These are phyloP conservation scores for Arctocebus calabarensis DNA, from an alignment of 2,797 vertebrate species.

Conservation along the genomic window DNA sequence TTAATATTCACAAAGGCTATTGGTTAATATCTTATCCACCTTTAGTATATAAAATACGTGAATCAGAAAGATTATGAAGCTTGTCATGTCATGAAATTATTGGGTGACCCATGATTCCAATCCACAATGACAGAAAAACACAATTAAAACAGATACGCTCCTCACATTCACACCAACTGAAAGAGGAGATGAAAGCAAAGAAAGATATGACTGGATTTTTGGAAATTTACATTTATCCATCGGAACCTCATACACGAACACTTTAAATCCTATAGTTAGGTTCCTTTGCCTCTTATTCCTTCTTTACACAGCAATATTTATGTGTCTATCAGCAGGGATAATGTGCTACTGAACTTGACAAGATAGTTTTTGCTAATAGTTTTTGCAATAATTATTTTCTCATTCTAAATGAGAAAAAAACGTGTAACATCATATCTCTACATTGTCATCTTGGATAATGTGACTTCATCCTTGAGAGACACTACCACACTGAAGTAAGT, in stretches of 20 bases:
- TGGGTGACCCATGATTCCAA: background rate
- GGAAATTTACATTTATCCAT: background rate
- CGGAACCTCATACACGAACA: background rate
- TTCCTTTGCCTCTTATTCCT: background rate
- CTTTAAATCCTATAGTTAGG: background rate
- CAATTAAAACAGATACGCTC: background rate
- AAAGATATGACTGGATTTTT: background rate
- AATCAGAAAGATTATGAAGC: background rate
- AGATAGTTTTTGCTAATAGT: background rate
- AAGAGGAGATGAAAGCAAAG: background rate
- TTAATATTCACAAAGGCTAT: background rate
- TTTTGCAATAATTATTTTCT: background rate
- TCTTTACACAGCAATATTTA: background rate
- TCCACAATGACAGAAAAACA: background rate
- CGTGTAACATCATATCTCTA: background rate
- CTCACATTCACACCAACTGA: background rate
- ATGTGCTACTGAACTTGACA: background rate
- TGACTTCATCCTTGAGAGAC: background rate
- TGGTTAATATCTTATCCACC: background rate
- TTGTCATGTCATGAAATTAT: background rate
- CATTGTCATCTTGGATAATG: background rate
- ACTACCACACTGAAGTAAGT: background rate
- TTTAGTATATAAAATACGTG: background rate
- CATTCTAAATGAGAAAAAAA: too few species aligned
- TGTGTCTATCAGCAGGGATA: background rate